A percentile compares a stretch with the other conserved stretches of the same genome.
Evolutionary conservation across 2,113 vertebrate genomes (phyloP).

Genomic region (Microtus montanus): DNA sequence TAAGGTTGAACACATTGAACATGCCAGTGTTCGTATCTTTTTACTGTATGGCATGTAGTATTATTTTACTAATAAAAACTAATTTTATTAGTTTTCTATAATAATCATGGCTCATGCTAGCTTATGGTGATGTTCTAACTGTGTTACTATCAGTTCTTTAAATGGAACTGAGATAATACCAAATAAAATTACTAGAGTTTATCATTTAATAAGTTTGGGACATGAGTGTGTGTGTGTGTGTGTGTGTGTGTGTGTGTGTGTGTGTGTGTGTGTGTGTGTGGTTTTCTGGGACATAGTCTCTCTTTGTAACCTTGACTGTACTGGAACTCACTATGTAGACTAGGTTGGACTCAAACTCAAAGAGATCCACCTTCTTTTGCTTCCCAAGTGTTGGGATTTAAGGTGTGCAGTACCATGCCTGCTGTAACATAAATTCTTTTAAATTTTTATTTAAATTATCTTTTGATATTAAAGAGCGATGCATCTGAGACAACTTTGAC

Average conservation of each 20-base stretch:
- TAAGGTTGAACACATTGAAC: conserved; percentile 12
- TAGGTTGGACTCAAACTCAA: not conserved
- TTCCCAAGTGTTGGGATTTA: not conserved
- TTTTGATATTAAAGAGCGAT: conserved; percentile 6
- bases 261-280: not conserved
- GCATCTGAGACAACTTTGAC: not conserved
- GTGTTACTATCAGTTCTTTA: conserved; percentile 28
- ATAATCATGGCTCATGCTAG: conserved; percentile 28
- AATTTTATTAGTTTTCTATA: conserved; percentile 60
- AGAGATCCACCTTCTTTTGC: not conserved
- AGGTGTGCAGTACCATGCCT: too few species aligned
- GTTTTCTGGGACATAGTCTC: not conserved
- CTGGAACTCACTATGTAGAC: not conserved
- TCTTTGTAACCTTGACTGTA: not conserved
- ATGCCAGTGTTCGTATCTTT: conserved; percentile 51
- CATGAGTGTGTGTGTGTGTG: not conserved
- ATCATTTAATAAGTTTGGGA: conserved; percentile 17
- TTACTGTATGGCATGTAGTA: not conserved
- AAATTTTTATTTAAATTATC: not conserved
- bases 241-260: not conserved
- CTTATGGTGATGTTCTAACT: conserved; percentile 42
- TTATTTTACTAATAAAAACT: too few species aligned
- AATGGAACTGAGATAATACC: not conserved
- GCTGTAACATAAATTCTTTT: not conserved
- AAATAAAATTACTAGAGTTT: conserved; percentile 37